Conservation (phyloP, 2,113 vertebrate species). For the Boleophthalmus pectinirostris region DNA sequence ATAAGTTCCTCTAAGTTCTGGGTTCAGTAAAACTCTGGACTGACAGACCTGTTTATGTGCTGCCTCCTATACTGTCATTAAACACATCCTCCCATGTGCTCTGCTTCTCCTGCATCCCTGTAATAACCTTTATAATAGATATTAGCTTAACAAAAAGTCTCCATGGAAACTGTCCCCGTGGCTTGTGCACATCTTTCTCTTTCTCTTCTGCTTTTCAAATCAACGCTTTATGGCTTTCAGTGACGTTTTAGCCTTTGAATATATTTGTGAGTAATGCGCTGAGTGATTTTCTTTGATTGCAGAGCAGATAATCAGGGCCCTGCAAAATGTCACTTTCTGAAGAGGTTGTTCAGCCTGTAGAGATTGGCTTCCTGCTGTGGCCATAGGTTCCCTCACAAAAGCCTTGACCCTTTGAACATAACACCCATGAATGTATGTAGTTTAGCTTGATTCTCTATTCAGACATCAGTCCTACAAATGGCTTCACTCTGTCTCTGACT, state of each 20-base stretch:
- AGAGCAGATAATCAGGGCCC: conserved; percentile 44
- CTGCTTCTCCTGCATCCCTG: not conserved
- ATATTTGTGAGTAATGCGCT: conserved; percentile 24
- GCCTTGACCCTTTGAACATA: conserved; percentile 37
- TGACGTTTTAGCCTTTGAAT: conserved; percentile 37
- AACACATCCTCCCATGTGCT: not conserved
- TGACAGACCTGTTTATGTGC: too few species aligned
- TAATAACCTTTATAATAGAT: conserved; percentile 29
- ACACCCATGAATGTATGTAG: conserved; percentile 3
- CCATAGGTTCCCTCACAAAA: conserved; percentile 23
- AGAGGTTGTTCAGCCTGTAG: conserved; percentile 14
- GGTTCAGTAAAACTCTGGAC: too few species aligned
- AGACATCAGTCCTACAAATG: not conserved
- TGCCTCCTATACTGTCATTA: not conserved
- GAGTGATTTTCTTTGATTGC: conserved; percentile 59
- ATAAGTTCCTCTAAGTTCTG: not conserved
- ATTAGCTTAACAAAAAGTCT: conserved; percentile 19
- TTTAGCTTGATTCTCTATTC: not conserved
- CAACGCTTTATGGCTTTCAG: conserved; percentile 1
- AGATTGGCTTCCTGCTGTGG: conserved; percentile 47
- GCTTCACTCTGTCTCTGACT: not conserved
- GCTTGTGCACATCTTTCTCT: not conserved
- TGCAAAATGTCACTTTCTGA: conserved; percentile 27
- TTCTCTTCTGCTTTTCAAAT: conserved; percentile 16
- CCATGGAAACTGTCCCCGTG: conserved; percentile 33